A percentile compares a stretch with the other conserved stretches of the same genome.
Conservation (phyloP, 2,797 vertebrate species). For the Lepilemur septentrionalis region DNA sequence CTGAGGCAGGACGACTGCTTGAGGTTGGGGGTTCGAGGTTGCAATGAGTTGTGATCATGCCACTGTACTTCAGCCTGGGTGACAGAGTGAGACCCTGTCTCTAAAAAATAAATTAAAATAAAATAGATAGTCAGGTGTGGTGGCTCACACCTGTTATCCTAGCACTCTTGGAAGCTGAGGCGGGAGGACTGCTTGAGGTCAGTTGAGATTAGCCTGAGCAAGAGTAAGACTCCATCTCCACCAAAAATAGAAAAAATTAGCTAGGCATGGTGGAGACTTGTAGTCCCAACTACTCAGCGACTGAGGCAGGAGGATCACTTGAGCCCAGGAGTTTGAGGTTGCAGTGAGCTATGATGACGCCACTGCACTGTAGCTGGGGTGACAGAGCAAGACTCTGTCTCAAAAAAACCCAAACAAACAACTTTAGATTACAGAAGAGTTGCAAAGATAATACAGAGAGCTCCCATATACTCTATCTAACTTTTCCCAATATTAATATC, state of each 20-base stretch:
- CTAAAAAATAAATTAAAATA: too few species aligned
- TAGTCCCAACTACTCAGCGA: not conserved
- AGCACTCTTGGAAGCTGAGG: not conserved
- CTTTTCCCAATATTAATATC: not conserved
- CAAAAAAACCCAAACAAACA: not conserved
- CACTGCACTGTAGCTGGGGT: not conserved
- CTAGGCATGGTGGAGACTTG: not conserved
- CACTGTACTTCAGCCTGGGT: too few species aligned
- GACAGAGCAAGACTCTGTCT: not conserved
- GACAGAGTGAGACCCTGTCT: too few species aligned
- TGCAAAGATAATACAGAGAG: not conserved
- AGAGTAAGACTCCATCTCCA: not conserved
- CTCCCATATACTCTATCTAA: not conserved
- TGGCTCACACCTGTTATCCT: not conserved
- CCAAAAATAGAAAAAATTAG: not conserved
- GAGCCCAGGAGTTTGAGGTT: not conserved
- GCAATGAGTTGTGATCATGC: too few species aligned
- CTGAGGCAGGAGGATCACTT: not conserved
- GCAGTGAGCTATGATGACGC: not conserved
- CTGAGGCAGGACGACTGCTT: too few species aligned
- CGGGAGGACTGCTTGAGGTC: not conserved
- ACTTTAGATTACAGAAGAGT: not conserved
- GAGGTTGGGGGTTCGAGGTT: too few species aligned
- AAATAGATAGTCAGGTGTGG: too few species aligned
- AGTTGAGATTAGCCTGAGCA: not conserved